Conservation (phyloP, 2,113 vertebrate genomes). For the Mobula hypostoma region DNA sequence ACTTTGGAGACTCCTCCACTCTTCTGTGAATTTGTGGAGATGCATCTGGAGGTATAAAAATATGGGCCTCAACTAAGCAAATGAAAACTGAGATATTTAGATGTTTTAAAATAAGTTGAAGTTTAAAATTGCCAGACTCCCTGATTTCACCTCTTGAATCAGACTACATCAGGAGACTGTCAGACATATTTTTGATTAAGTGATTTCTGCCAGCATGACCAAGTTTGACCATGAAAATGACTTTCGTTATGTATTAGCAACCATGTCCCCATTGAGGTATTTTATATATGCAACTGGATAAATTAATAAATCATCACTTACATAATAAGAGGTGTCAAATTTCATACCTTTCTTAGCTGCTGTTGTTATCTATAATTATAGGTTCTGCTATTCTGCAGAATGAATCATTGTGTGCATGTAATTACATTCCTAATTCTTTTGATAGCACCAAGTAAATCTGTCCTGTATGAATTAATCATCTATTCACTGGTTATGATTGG, state of each 20-base stretch:
- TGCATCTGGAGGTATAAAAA: too few relatives aligned
- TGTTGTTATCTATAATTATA: constrained; percentile 6
- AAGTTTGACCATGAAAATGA: neutral
- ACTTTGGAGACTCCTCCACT: too few relatives aligned
- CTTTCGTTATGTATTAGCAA: neutral
- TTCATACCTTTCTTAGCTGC: constrained; percentile 14
- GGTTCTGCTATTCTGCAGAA: constrained; percentile 4
- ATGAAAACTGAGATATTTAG: too few relatives aligned
- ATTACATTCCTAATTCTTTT: constrained; percentile 21
- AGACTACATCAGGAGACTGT: neutral
- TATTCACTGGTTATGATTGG: neutral
- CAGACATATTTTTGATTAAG: neutral
- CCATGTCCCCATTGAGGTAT: neutral
- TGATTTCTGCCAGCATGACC: neutral
- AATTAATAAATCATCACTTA: neutral
- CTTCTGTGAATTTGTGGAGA: neutral
- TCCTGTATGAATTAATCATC: constrained; percentile 16
- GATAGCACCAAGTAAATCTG: constrained; percentile 12
- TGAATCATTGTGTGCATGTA: constrained; percentile 18
- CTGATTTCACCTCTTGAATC: neutral
- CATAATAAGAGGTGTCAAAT: neutral
- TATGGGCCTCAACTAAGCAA: too few relatives aligned
- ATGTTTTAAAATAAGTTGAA: too few relatives aligned
- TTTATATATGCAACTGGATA: neutral
- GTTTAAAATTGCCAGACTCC: neutral